Evolutionary conservation across 2,797 vertebrate genomes (phyloP), one percentile per base, ranked within the genome.

Genomic region (Ceyx erithaca): DNA sequence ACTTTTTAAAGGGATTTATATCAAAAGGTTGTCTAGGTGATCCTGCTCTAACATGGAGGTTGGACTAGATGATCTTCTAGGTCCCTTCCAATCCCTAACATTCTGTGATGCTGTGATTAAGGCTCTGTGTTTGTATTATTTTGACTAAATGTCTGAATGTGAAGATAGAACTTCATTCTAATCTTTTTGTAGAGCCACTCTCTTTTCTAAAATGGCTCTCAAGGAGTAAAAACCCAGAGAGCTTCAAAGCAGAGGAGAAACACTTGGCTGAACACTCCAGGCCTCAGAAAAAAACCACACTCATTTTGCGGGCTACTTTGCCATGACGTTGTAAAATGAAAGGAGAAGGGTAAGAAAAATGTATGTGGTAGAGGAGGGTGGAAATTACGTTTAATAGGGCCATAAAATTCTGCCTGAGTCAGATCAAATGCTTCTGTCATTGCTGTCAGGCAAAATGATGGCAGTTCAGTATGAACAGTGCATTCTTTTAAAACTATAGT

Each of bases 381-480:
- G 61, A 91, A 93, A 87, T 89, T 85, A 70, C 57, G 80, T 43
- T 84, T 95, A 96, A 95, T 59, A 92, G 16, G 89, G 49, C 33
- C 68, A 88, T 89, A 96, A 94, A 96, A 92, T 87, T 92, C 91
- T 69, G 85, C 61, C 84, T 77, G 63, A 88, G 70, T 96, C 83
- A 79, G 67, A 96, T 93, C 85, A 96, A 94, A 95, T 64, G 49
- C 16, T 96, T 96, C 93, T 91, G 84, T 67, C 80, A 85, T 54
- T 82, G 64, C 88, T 96, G 78, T 59, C 78, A 92, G 58, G 63
- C 77, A 93, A 95, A 96, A 95, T 91, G 85, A 91, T 41, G 72
- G 89, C 35, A 91, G 89, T 93, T 86, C 85, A 92, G 77, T 80
- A 75, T 92, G 89, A 96, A 88, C 17, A 12, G 75, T 63, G 69